Conservation (phyloP, 1,140 invertebrate genomes). For the Anoplophora glabripennis region DNA sequence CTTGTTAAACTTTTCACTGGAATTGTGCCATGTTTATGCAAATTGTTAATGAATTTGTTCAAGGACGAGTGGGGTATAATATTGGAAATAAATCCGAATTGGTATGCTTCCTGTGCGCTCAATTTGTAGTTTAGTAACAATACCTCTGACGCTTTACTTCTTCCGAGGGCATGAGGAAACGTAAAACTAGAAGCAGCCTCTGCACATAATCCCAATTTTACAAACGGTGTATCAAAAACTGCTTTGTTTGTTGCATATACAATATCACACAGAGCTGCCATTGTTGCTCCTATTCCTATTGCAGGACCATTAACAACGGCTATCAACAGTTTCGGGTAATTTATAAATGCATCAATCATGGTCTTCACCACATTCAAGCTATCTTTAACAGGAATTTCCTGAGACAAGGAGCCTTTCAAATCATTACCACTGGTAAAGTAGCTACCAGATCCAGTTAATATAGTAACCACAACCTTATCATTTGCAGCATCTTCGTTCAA, state of each 20-base stretch:
- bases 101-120: slow-evolving; percentile 55
- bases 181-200: slow-evolving; percentile 83
- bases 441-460: slow-evolving; percentile 74
- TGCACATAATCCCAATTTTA: slow-evolving; percentile 71
- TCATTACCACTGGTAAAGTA: slow-evolving; percentile 90
- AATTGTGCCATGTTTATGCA: slow-evolving; percentile 36
- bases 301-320: slow-evolving; percentile 91
- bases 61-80: slow-evolving; percentile 37
- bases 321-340: slow-evolving; percentile 85
- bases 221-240: slow-evolving; percentile 84
- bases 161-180: slow-evolving; percentile 81
- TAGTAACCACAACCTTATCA: slow-evolving; percentile 60
- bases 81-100: slow-evolving; percentile 38
- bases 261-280: slow-evolving; percentile 80
- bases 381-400: slow-evolving; percentile 19
- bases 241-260: slow-evolving; percentile 83
- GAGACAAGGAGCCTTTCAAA: slow-evolving; percentile 49
- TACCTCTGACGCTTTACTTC: slow-evolving; percentile 74
- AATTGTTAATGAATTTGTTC: slow-evolving; percentile 28
- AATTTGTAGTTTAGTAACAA: slow-evolving; percentile 79
- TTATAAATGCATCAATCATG: slow-evolving; percentile 78
- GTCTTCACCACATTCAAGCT: slow-evolving; percentile 37
- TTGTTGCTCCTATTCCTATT: slow-evolving; percentile 85
- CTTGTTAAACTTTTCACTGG: slow-evolving; percentile 35
- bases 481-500: slow-evolving; percentile 67